These are phyloP conservation scores for Microctonus hyperodae DNA, from an alignment of 2,888 invertebrate species.

Conservation along the genomic window DNA sequence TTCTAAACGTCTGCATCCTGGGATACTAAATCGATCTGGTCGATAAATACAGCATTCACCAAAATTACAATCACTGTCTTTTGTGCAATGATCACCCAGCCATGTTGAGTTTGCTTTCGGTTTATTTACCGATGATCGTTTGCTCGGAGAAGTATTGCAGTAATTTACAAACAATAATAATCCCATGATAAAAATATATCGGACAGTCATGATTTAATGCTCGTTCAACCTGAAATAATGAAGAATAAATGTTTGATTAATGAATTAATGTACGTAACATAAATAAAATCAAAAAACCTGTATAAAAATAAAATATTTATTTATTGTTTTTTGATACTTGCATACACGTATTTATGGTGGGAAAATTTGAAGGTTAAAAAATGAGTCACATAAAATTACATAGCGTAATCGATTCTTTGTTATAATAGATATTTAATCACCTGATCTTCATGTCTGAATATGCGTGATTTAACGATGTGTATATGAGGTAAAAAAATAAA, in stretches of 20 bases:
- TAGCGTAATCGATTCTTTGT: not conserved
- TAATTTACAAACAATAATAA: not conserved
- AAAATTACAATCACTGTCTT: not conserved
- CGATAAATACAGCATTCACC: not conserved
- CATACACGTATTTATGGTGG: not conserved
- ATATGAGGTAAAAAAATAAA: not conserved
- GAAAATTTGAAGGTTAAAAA: not conserved
- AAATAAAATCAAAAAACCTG: not conserved
- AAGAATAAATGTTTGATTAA: no score
- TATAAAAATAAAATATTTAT: not conserved
- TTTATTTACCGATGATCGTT: not conserved
- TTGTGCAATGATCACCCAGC: not conserved
- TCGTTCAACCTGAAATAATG: not conserved
- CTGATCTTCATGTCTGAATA: no score
- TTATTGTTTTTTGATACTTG: no score
- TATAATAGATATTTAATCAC: no score
- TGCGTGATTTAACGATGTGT: not conserved
- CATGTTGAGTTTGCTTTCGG: no score
- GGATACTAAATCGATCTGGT: not conserved
- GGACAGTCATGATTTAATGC: not conserved
- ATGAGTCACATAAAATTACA: not conserved
- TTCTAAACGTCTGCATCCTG: not conserved
- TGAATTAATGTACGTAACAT: no score
- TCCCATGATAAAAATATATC: not conserved
- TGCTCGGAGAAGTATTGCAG: not conserved